Base-by-base conservation (phyloP, 2,888 invertebrate species). In the Mactromeris polynyma region DNA sequence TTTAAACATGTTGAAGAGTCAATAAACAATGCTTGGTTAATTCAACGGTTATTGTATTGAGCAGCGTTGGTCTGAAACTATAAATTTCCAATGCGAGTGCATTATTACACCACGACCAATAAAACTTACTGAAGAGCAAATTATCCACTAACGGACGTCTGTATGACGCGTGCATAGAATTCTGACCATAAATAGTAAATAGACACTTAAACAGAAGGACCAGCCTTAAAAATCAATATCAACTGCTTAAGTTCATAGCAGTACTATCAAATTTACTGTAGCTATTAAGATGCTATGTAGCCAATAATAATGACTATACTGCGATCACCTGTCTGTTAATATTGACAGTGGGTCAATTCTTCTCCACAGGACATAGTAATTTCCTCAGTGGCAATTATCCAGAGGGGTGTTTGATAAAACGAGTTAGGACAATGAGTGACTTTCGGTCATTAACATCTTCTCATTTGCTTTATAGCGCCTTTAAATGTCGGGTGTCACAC, bases 391-490 rank as follows among this genome's bases (percentile, higher is more conserved):
- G 9, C 84, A 84, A 78, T 78, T 78, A 78, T 54, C 31, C 78
- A 77, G 77, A 26, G 51, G n/a, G 9, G 21, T 51, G n/a, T 21
- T 73, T 36, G 36, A 33, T 17, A 73, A 36, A 36, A 14, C 19
- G 36, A n/a, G n/a, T 54, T 77, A 38, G 36, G 36, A 51, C 84
- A 46, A n/a, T 42, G 36, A 78, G 78, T 46, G 19, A 83, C 46
- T 21, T 46, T 33, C 51, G 11, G 51, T 46, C 46, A 84, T 84
- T 78, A 84, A 9, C 84, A 78, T 84, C 51, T 54, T 46, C 73
- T 51, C 36, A 78, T 84, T 78, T 51, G 77, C 54, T 78, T 84
- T 84, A 78, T 38, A 33, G 78, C 78, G 46, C 21, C 54, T 51
- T 33, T n/a, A 26, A 26, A 40, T 33, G 78, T 36, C 9, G 36